Conservation (phyloP, 2,797 vertebrate species). For the Zenarchopterus dispar region DNA sequence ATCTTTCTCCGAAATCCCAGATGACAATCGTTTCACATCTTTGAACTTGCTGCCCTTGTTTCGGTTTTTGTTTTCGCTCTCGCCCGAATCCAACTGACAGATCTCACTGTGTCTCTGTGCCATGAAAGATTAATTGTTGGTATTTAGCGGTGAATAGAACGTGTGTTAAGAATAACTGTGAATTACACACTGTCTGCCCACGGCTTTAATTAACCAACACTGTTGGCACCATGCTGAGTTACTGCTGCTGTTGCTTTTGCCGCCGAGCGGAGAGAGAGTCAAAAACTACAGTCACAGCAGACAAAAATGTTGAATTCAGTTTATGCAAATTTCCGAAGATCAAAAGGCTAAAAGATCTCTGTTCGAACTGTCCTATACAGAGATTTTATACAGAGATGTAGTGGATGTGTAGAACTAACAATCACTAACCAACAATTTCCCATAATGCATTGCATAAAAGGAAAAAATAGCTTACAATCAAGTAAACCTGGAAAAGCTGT, state of each 20-base stretch:
- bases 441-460: background rate
- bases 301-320: slow-evolving; percentile 21
- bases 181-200: slow-evolving; percentile 81
- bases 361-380: too few species aligned
- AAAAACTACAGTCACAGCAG: slow-evolving; percentile 19
- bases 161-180: slow-evolving; percentile 80
- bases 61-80: slow-evolving; percentile 12
- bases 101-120: slow-evolving; percentile 60
- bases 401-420: too few species aligned
- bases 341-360: slow-evolving; percentile 1
- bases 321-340: slow-evolving; percentile 24
- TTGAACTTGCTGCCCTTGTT: slow-evolving; percentile 42
- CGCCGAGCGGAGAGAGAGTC: slow-evolving; percentile 41
- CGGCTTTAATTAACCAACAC: slow-evolving; percentile 81
- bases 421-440: too few species aligned
- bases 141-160: slow-evolving; percentile 72
- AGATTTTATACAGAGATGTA: too few species aligned
- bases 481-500: too few species aligned
- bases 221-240: slow-evolving; percentile 68
- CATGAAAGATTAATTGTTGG: slow-evolving; percentile 83
- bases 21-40: slow-evolving; percentile 47
- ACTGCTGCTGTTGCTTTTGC: slow-evolving; percentile 55
- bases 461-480: background rate
- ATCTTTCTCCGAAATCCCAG: slow-evolving; percentile 28
- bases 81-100: slow-evolving; percentile 49